Percentiles rank a stretch among this genome's conserved stretches.
phyloP scores from a whole-genome alignment of 1,140 invertebrate genomes.

The Drosophila lowei region DNA sequence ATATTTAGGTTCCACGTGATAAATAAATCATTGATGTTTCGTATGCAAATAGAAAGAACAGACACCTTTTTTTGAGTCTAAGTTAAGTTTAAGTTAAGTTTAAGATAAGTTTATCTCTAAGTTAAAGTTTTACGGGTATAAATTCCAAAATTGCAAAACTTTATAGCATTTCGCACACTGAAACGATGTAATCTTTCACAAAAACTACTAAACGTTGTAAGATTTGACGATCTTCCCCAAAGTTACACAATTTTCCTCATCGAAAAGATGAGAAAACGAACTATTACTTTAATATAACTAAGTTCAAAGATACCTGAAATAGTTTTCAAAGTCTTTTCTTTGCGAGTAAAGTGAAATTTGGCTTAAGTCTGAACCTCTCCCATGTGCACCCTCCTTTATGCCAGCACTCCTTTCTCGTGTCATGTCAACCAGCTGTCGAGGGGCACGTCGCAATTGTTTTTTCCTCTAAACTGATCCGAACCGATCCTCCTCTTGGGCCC shows the following conservation, averaged over 20 bases:
- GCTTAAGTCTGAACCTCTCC: conserved; percentile 6
- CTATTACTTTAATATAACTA: no score
- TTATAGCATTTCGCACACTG: no score
- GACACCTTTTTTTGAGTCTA: conserved; percentile 31
- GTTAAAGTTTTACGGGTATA: conserved; percentile 2
- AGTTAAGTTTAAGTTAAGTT: neutral
- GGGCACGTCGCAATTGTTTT: conserved; percentile 60
- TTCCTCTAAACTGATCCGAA: conserved; percentile 15
- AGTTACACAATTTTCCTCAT: no score
- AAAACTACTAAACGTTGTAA: no score
- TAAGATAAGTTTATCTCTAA: conserved; percentile 34
- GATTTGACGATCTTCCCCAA: no score
- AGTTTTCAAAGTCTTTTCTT: neutral
- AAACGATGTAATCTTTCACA: no score
- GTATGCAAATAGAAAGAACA: conserved; percentile 48
- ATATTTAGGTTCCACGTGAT: conserved; percentile 40
- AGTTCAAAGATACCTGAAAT: no score
- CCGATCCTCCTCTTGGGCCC: conserved; percentile 9
- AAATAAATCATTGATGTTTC: conserved; percentile 46
- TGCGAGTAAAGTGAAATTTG: conserved; percentile 12
- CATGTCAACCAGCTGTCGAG: conserved; percentile 70
- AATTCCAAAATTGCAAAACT: no score
- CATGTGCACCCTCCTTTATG: no score
- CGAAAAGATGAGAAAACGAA: no score
- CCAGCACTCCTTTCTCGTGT: conserved; percentile 6